Conservation (phyloP, 2,797 vertebrate genomes). For the Staurois parvus region DNA sequence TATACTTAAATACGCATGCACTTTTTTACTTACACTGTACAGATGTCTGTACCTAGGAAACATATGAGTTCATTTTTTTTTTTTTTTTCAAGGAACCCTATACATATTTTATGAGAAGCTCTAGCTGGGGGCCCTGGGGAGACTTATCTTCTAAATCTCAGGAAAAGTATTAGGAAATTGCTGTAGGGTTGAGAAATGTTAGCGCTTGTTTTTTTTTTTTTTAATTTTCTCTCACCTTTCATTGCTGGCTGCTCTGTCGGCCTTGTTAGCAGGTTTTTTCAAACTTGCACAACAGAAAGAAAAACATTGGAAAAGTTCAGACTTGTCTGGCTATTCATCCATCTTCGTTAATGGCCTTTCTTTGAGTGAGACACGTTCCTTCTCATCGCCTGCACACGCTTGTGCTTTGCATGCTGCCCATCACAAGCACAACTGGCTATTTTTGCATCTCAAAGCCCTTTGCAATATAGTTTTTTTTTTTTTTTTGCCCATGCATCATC, state of each 20-base stretch:
- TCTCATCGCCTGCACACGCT: constrained; percentile 35
- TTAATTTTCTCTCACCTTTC: constrained; percentile 74
- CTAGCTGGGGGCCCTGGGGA: constrained; percentile 41
- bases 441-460: constrained; percentile 51
- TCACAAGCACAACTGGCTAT: constrained; percentile 62
- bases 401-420: constrained; percentile 18
- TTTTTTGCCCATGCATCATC: constrained; percentile 38
- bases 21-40: not conserved
- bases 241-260: constrained; percentile 65
- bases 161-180: constrained; percentile 47
- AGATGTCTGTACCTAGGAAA: not conserved
- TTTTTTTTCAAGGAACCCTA: constrained; percentile 13
- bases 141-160: constrained; percentile 53
- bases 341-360: constrained; percentile 46
- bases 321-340: constrained; percentile 44
- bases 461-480: constrained; percentile 16
- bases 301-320: constrained; percentile 31
- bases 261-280: constrained; percentile 52
- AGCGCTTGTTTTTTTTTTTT: constrained; percentile 22
- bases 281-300: constrained; percentile 55
- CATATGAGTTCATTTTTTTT: not conserved
- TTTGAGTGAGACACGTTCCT: constrained; percentile 31
- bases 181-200: constrained; percentile 43
- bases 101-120: constrained; percentile 44
- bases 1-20: constrained; percentile 3